Percentiles rank a stretch among this genome's conserved stretches.
Conservation (phyloP, 2,113 vertebrate species). For the Anseranas semipalmata region DNA sequence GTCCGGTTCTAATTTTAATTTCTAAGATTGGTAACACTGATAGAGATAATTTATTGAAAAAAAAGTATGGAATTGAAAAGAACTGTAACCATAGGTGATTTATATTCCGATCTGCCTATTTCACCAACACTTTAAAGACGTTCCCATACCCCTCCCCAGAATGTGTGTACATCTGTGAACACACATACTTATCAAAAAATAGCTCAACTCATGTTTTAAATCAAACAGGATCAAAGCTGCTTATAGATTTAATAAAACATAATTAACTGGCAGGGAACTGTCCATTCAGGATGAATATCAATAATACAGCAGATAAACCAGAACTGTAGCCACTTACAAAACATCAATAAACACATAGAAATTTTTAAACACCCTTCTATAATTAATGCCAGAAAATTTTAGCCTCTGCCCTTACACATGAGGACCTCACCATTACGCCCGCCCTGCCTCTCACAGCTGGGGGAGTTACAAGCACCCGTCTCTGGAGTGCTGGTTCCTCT, state of each 20-base stretch:
- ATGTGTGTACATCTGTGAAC: not conserved
- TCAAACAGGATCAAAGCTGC: not conserved
- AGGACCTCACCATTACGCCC: not conserved
- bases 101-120: not conserved
- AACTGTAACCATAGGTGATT: not conserved
- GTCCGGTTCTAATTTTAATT: not conserved
- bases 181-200: not conserved
- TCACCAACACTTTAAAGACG: not conserved
- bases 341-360: not conserved
- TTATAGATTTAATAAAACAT: not conserved
- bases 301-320: not conserved
- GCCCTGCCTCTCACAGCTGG: fast-evolving
- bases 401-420: fast-evolving
- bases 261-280: not conserved
- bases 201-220: fast-evolving
- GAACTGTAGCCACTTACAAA: not conserved
- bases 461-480: not conserved
- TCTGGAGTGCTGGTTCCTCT: not conserved
- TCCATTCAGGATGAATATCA: not conserved
- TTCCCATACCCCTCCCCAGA: not conserved
- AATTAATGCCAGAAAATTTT: not conserved
- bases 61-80: not conserved
- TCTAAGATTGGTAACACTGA: not conserved
- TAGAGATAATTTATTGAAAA: not conserved
- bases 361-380: not conserved